Evolutionary conservation across 2,797 vertebrate genomes (phyloP), one percentile per base, ranked within the genome.

Genomic region (Sebastes minor): DNA sequence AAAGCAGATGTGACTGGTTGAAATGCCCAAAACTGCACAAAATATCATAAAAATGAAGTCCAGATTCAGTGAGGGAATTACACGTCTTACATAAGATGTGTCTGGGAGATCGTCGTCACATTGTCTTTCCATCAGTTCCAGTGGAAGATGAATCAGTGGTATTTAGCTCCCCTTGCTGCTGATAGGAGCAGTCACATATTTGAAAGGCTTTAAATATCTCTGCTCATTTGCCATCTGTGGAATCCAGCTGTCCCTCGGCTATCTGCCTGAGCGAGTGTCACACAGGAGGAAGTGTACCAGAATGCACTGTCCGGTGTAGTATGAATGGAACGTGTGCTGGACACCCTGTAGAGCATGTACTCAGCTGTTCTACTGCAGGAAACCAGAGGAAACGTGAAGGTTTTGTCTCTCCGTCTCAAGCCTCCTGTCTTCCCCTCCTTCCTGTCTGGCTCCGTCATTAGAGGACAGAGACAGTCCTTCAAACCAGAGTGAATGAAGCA

Each of bases 1-100:
- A 87, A 78, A 83, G 30, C 85, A 87, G 89, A 92, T 93, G 89
- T 73, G 82, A 76, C 49, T 1, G 2, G 59, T 68, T 73, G 52
- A 86, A 90, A 84, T 62, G 42, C 53, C 23, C 68, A 4, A 86
- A 87, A 89, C 60, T 70, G 76, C 6, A 33, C 53, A 75, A 86
- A 88, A 83, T 76, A 67, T 82, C 35, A 35, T 74, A 74, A 81
- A 86, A 89, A 78, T 42, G 0, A 82, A 33, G 8, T 76, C 70
- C 25, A 57, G 20, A 53, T 38, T 76, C 65, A 59, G 32, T 6
- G 2, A 30, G 28, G 6, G 65, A 80, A 74, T 81, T 83, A 65
- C 78, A 82, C 33, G 70, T 14, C 0, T 68, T 46, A 35, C 12
- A 30, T 20, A 69, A 25, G 2, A 70, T 2, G 9, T 52, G 53